Base-by-base conservation (phyloP, 2,113 vertebrate species). In the Cinclus cinclus region DNA sequence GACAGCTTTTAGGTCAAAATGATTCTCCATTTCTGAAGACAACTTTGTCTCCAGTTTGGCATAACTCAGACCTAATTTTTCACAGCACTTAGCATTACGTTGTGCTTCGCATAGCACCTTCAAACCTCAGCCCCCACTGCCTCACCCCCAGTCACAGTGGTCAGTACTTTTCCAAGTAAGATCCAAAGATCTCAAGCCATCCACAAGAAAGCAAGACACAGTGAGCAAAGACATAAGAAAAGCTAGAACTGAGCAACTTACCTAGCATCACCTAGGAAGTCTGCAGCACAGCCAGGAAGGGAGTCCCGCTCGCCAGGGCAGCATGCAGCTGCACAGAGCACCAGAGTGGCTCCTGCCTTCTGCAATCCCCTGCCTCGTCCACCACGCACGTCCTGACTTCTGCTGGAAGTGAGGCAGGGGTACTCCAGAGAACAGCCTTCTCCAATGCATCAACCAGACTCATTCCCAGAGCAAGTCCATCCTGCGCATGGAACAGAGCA, bases 251-350 rank as follows among this genome's bases (percentile, higher is more conserved):
- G 18, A 70, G 71, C 19, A 50, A 86, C 91, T 92, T 73, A 96
- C 95, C 91, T 24, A 95, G 94, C 94, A 90, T 95, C 94, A 94
- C 94, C 94, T 75, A 82, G 79, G 88, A 93, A 96, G 78, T 68
- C 37, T 79, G 70, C 64, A 83, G 83, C 81, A 89, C 78, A 64
- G 87, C 56, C 75, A 58, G 74, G 84, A 87, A 89, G 63, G 70
- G 62, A 74, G 55, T 35, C 71, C 59, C 0, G 1, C 62, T 86
- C 0, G 42, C 88, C 76, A 85, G 74, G 87, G 94, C 90, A 95
- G 90, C 92, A 82, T 83, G 39, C 89, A 93, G 73, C 83, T 83
- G 83, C 19, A 1, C 59, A 86, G 71, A 62, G 53, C 85, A 88
- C 74, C 68, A 60, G 70, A 65, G 49, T 4, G 5, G 83, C 88